phyloP scores from a whole-genome alignment of 2,113 vertebrate species.

The Tringa solitaria region DNA sequence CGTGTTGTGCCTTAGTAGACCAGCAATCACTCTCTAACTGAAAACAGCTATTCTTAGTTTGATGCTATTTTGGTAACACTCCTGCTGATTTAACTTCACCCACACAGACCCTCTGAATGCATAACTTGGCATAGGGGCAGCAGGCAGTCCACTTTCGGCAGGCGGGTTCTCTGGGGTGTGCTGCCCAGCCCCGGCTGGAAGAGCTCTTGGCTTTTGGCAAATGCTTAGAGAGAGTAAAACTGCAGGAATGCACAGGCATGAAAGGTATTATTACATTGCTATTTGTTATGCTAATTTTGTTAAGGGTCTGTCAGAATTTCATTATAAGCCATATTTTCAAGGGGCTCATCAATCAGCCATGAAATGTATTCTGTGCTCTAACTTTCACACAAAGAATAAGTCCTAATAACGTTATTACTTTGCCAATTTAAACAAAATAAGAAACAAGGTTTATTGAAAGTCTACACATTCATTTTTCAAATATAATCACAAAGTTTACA shows the following conservation, averaged over 20 bases:
- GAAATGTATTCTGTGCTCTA: constrained; percentile 38
- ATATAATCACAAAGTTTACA: neutral
- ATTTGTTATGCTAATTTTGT: constrained; percentile 60
- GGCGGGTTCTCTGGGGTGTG: neutral
- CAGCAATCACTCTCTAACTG: neutral
- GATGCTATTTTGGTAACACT: neutral
- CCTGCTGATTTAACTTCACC: neutral
- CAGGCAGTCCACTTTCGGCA: neutral
- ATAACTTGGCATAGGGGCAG: neutral
- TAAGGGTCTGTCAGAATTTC: constrained; percentile 45
- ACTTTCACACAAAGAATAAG: neutral
- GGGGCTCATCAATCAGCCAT: constrained; percentile 43
- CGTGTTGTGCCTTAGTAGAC: neutral
- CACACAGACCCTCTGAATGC: neutral
- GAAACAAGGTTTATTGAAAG: neutral
- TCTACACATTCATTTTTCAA: neutral
- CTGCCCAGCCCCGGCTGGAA: neutral
- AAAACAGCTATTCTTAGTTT: neutral
- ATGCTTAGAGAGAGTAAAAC: neutral
- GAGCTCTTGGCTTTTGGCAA: constrained; percentile 2
- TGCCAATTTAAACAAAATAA: neutral
- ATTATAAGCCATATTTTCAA: constrained; percentile 56
- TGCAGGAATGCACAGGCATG: constrained; percentile 35
- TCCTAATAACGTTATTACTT: neutral
- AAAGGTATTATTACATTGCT: constrained; percentile 37